phyloP scores from a whole-genome alignment of 2,113 vertebrate species.

The Poecilia latipinna region DNA sequence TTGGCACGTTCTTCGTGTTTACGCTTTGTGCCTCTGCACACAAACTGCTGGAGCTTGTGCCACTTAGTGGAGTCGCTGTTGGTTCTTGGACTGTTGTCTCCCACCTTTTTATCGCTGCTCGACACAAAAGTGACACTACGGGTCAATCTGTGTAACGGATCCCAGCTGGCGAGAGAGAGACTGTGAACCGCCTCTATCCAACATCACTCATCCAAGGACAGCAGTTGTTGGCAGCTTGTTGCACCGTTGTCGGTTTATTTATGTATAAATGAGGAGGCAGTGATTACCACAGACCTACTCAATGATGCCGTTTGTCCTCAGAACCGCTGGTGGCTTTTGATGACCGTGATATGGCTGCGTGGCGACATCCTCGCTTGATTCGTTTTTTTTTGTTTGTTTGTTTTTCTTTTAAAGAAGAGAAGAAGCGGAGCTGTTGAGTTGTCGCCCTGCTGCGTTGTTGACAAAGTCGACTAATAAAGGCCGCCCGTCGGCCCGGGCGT shows the following conservation, averaged over 20 bases:
- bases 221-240: slow-evolving; percentile 19
- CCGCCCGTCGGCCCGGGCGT: neutral
- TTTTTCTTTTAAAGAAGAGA: neutral
- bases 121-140: slow-evolving; percentile 52
- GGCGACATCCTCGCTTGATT: neutral
- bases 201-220: slow-evolving; percentile 23
- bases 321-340: slow-evolving; percentile 5
- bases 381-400: neutral
- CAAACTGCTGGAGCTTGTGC: slow-evolving; percentile 31
- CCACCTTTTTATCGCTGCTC: slow-evolving; percentile 53
- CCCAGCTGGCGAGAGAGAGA: slow-evolving; percentile 39
- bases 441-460: neutral
- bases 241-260: slow-evolving; percentile 14
- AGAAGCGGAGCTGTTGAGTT: neutral
- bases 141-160: slow-evolving; percentile 38
- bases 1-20: slow-evolving; percentile 47
- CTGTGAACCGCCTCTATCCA: slow-evolving; percentile 1
- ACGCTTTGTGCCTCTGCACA: slow-evolving; percentile 45
- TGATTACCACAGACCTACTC: slow-evolving; percentile 11
- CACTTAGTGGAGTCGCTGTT: slow-evolving; percentile 36
- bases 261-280: slow-evolving; percentile 18
- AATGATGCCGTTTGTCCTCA: slow-evolving; percentile 15
- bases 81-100: slow-evolving; percentile 43
- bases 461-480: neutral
- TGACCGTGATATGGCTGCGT: neutral